Evolutionary conservation across 2,797 vertebrate genomes (phyloP), one percentile per base, ranked within the genome.

Genomic region (Falco rusticolus): DNA sequence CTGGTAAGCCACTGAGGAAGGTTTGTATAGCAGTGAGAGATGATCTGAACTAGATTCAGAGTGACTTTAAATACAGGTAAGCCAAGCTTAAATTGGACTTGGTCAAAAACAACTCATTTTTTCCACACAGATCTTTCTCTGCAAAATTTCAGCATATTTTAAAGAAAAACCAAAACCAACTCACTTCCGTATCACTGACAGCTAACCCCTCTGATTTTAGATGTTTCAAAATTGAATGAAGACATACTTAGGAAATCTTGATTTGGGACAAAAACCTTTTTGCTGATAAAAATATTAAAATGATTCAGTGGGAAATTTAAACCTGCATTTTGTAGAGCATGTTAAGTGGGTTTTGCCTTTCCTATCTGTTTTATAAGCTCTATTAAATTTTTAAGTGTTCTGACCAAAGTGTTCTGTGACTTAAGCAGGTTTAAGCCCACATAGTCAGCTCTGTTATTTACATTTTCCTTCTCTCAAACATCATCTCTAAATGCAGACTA

Each of bases 391-490:
- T 9, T 45, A 45, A 45, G 45, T 45, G 45, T 45, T 45, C 41
- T 9, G 5, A 87, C 31, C 50, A 25, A 48, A 86, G 17, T 51
- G 25, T 85, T 87, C 25, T 48, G 69, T 75, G 45, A 74, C 43
- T 90, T 60, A 13, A 89, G 19, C 26, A 84, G 51, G 29, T 83
- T 87, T 60, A 85, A 90, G 41, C 31, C 45, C 64, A 81, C 53
- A 60, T 3, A 74, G 69, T 53, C 87, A 78, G 54, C n/a, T 81
- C 80, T 34, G 9, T 33, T 92, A 71, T 13, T 87, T 80, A 84
- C 18, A 74, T 89, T 87, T 95, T 94, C 71, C 61, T 83, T 59
- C 81, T 87, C 75, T 65, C 61, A 59, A 89, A 70, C 59, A 82
- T 21, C 59, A 77, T 64, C 68, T 87, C 75, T 83, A 88, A 91